Conservation (phyloP, 2,113 vertebrate genomes). For the Coreoperca whiteheadi region DNA sequence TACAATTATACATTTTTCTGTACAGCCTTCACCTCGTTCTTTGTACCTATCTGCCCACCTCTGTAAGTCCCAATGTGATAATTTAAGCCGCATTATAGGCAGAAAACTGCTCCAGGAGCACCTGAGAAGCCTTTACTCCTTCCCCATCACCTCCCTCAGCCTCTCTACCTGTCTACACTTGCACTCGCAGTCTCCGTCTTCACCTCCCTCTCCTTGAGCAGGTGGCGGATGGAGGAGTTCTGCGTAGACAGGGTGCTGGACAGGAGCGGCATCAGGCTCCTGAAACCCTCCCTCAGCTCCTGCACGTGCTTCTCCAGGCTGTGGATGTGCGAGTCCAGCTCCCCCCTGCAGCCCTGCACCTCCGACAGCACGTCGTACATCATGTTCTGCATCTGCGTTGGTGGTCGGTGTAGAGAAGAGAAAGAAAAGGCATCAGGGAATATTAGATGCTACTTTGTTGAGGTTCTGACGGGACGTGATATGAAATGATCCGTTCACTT, state of each 20-base stretch:
- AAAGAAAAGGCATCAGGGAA: background rate
- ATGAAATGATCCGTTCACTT: slow-evolving; percentile 78
- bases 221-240: slow-evolving; percentile 82
- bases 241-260: slow-evolving; percentile 81
- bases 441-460: slow-evolving; percentile 12
- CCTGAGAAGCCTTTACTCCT: background rate
- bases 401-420: background rate
- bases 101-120: background rate
- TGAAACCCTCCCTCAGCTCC: slow-evolving; percentile 80
- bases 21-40: background rate
- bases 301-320: slow-evolving; percentile 82
- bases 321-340: slow-evolving; percentile 87
- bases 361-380: slow-evolving; percentile 89
- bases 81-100: background rate
- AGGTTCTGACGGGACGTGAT: background rate
- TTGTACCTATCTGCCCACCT: background rate
- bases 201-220: slow-evolving; percentile 78
- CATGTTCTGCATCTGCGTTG: slow-evolving; percentile 86
- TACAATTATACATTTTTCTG: background rate
- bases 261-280: slow-evolving; percentile 80
- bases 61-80: background rate
- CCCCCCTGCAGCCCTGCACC: slow-evolving; percentile 89
- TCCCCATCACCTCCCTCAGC: background rate
- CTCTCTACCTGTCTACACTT: slow-evolving; percentile 57
- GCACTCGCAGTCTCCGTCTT: slow-evolving; percentile 20